phyloP scores from a whole-genome alignment of 2,797 vertebrate species.

The Gambelia wislizenii region DNA sequence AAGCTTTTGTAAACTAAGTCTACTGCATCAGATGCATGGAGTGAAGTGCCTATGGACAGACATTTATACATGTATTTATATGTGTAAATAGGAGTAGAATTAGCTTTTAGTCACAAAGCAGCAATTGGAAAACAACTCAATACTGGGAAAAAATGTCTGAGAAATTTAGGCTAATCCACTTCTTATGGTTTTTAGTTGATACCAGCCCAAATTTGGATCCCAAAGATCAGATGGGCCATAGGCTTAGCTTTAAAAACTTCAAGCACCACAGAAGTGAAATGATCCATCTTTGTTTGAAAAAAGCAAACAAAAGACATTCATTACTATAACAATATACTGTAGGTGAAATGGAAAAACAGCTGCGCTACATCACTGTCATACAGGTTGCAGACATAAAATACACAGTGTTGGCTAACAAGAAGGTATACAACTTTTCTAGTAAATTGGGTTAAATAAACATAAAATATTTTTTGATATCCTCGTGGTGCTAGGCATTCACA shows the following conservation, averaged over 20 bases:
- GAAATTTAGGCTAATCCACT: neutral
- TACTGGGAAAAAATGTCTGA: neutral
- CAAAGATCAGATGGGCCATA: too few species aligned
- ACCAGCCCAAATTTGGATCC: neutral
- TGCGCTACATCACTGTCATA: slow-evolving; percentile 45
- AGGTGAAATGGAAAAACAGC: slow-evolving; percentile 36
- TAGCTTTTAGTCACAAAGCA: neutral
- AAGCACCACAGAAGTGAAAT: neutral
- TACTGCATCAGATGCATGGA: too few species aligned
- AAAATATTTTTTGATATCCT: neutral
- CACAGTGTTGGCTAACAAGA: neutral
- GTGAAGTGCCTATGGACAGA: too few species aligned
- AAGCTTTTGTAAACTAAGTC: too few species aligned
- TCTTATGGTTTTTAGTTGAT: neutral
- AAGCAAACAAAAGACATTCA: neutral
- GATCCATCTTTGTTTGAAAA: too few species aligned
- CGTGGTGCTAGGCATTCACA: neutral
- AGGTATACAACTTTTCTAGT: slow-evolving; percentile 6
- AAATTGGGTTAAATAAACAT: neutral
- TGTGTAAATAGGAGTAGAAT: neutral
- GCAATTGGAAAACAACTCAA: neutral
- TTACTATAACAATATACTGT: neutral
- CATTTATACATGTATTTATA: neutral
- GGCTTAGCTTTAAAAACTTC: too few species aligned
- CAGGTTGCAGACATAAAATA: slow-evolving; percentile 44